Conservation (phyloP, 2,888 invertebrate genomes). For the Kuschelorhynchus macadamiae region DNA sequence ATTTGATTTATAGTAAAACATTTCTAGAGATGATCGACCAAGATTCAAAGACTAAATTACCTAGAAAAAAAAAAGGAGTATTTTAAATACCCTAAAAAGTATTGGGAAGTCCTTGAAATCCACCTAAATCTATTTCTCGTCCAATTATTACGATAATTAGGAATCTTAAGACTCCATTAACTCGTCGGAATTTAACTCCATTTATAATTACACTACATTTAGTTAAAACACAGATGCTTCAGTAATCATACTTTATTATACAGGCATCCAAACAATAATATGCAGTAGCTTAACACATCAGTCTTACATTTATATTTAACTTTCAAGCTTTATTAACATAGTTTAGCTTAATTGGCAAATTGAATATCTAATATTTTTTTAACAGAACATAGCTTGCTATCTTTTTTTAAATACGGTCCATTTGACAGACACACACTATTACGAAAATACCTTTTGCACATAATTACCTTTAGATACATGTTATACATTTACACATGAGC, state of each 20-base stretch:
- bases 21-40: too few species aligned
- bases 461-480: conserved; percentile 29
- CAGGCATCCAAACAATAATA: conserved; percentile 65
- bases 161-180: too few species aligned
- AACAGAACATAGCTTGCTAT: conserved; percentile 41
- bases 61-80: too few species aligned
- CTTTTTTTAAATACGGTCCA: conserved; percentile 32
- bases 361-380: conserved; percentile 49
- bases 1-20: too few species aligned
- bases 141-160: too few species aligned
- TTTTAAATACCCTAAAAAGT: too few species aligned
- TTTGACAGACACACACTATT: conserved; percentile 35
- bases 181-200: too few species aligned
- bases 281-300: conserved; percentile 67
- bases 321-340: conserved; percentile 59
- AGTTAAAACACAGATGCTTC: background rate
- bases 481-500: conserved; percentile 34
- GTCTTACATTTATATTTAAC: conserved; percentile 65
- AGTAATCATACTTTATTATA: conserved; percentile 65
- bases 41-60: too few species aligned
- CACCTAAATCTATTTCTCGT: too few species aligned
- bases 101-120: too few species aligned
- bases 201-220: background rate
- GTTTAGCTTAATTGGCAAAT: conserved; percentile 56
- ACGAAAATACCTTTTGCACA: conserved; percentile 48